Conservation (phyloP, 2,113 vertebrate species). For the Scopus umbretta region DNA sequence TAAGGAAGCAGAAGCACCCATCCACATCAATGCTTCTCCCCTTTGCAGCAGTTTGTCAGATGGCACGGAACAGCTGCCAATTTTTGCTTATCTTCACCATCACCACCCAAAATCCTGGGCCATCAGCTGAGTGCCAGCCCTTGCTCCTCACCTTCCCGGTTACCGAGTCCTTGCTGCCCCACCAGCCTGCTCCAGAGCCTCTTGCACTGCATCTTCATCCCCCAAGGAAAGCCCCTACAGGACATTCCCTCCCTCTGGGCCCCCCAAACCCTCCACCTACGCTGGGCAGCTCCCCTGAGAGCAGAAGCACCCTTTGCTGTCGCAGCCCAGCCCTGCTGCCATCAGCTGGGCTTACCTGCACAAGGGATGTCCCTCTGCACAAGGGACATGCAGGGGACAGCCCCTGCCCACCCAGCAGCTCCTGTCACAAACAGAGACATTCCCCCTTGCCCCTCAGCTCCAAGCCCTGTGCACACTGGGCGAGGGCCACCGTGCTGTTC, state of each 20-base stretch:
- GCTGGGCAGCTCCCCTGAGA: background rate
- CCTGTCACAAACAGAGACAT: background rate
- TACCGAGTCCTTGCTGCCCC: fast-evolving
- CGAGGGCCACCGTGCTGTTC: background rate
- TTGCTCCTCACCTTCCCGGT: background rate
- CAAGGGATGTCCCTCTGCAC: background rate
- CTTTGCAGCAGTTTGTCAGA: background rate
- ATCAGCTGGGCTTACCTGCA: background rate
- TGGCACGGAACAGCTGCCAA: background rate
- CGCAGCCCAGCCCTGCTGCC: fast-evolving
- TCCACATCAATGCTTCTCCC: background rate
- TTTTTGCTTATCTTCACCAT: background rate
- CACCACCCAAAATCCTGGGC: background rate
- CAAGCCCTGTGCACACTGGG: too few species aligned
- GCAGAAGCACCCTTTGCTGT: background rate
- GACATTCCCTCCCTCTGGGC: too few species aligned
- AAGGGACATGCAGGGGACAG: background rate
- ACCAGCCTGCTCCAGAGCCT: background rate
- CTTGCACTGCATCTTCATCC: background rate
- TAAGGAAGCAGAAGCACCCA: background rate
- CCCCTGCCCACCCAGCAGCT: background rate
- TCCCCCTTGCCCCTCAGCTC: background rate
- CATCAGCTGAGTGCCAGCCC: background rate
- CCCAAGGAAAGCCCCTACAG: fast-evolving
- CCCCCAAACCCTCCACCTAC: too few species aligned